Base-by-base conservation (phyloP, 2,797 vertebrate species). In the Acropternis orthonyx region DNA sequence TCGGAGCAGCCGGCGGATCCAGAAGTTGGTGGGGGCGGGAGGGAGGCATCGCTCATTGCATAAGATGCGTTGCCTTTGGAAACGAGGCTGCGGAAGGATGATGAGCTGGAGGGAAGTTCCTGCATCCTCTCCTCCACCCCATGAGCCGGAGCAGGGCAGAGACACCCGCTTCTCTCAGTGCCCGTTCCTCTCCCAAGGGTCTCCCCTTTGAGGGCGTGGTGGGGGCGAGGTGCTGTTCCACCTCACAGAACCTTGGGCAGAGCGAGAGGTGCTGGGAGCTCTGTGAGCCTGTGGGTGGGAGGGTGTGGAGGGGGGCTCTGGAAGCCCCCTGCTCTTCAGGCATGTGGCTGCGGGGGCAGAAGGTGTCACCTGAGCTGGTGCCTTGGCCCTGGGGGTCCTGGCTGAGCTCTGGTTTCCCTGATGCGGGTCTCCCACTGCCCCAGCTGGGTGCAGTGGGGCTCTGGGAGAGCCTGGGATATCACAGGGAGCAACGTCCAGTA, bases 31-130 rank as follows among this genome's bases (percentile, higher is more conserved):
- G 96, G 94, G 94, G 93, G 94, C 12, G 89, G 91, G 84, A 93
- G 80, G 93, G 92, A 75, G 78, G 93, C 92, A 51, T 84, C 73
- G 21, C 82, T 88, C 88, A 63, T 93, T 96, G 94, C 87, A 93
- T 96, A 94, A 92, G 92, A 88, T 36, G 67, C 52, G 92, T 96
- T 94, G 89, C 92, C 91, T 94, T 85, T 93, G 96, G 94, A 94
- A 92, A 93, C 90, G 1, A 36, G 89, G 89, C 89, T 94, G 87
- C 51, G 11, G 93, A 46, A 37, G 2, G 62, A 51, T 62, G 94
- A 91, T 90, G 87, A 73, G 89, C 74, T 19, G 54, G 87, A 75
- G 91, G 81, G 84, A 95, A 91, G 41, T 89, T 92, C 81, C 65
- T 91, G 43, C 78, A 44, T 84, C 89, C 80, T 43, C 72, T 32